Evolutionary conservation across 1,140 invertebrate species (phyloP), one percentile per base, ranked within the genome.

Genomic region (silkworm (Bombyx mori)): DNA sequence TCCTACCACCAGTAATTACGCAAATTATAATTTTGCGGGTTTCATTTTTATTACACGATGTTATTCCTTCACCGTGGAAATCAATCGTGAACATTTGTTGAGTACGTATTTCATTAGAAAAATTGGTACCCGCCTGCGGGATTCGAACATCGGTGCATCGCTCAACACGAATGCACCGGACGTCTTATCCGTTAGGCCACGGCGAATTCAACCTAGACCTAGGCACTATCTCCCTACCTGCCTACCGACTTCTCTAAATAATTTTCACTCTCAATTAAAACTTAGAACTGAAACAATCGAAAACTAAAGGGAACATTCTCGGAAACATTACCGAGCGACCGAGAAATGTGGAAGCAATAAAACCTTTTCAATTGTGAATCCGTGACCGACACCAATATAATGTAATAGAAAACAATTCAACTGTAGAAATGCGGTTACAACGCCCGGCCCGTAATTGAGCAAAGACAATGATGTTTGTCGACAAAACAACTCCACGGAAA

Each of bases 361-460:
- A 79, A 68, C 58, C 61, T 63, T 63, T 66, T 56, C 57, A 66
- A 58, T 47, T 10, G n/a, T 8, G 10, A 35, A 51, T 51, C 5
- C 50, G 50, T 51, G 7, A 51, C 50, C 26, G 42, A 51, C 50
- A 22, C 8, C 6, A 51, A 51, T 35, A 35, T 35, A 35, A 35
- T 35, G 18, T 35, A 8, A n/a, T 3, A 35, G 54, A 65, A 76
- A 80, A 80, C 78, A 82, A 82, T 56, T 48, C 10, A 65, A 67
- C 61, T 63, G 60, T 59, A 56, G 53, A 26, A 56, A 58, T 55
- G 62, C 65, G 63, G 69, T 65, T 75, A 74, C 71, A 79, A 74
- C 68, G 69, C 66, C 65, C 68, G 71, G 60, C 71, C 77, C 63
- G 71, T 82, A 82, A 82, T 85, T 82, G 78, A 80, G 79, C 77